Conservation (phyloP, 2,797 vertebrate genomes). For the Ctenopoma multispine region DNA sequence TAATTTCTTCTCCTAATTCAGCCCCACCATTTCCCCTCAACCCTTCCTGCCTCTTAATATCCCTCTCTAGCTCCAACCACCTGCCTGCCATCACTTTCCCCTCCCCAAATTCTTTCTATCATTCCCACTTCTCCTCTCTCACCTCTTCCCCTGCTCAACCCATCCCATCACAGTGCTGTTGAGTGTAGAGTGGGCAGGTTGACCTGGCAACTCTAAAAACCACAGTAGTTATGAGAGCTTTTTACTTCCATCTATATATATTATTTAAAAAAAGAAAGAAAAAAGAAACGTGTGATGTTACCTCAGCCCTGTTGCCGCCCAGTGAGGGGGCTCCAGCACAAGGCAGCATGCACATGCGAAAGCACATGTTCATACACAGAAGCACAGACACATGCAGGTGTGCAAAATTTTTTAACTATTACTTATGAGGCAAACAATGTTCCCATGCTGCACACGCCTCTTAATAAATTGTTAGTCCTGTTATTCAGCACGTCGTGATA, state of each 20-base stretch:
- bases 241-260: slow-evolving; percentile 74
- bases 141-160: slow-evolving; percentile 69
- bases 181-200: slow-evolving; percentile 79
- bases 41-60: slow-evolving; percentile 8
- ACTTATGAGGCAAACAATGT: slow-evolving; percentile 11
- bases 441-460: slow-evolving; percentile 21
- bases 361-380: slow-evolving; percentile 45
- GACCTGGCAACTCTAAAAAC: slow-evolving; percentile 76
- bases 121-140: slow-evolving; percentile 65
- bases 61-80: slow-evolving; percentile 18
- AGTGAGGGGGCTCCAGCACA: slow-evolving; percentile 69
- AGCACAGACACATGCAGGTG: slow-evolving; percentile 51
- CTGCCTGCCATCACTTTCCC: slow-evolving; percentile 29
- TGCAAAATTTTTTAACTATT: slow-evolving; percentile 8
- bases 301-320: slow-evolving; percentile 69
- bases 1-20: slow-evolving; percentile 15
- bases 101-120: slow-evolving; percentile 44
- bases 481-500: slow-evolving; percentile 6
- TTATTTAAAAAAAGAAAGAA: slow-evolving; percentile 36
- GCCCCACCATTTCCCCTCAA: slow-evolving; percentile 5
- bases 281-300: slow-evolving; percentile 62
- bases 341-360: slow-evolving; percentile 49
- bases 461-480: slow-evolving; percentile 16
- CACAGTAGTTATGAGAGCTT: slow-evolving; percentile 72
- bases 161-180: slow-evolving; percentile 65